Evolutionary conservation across 2,888 invertebrate genomes (phyloP).

Genomic region (Eristalis arbustorum): DNA sequence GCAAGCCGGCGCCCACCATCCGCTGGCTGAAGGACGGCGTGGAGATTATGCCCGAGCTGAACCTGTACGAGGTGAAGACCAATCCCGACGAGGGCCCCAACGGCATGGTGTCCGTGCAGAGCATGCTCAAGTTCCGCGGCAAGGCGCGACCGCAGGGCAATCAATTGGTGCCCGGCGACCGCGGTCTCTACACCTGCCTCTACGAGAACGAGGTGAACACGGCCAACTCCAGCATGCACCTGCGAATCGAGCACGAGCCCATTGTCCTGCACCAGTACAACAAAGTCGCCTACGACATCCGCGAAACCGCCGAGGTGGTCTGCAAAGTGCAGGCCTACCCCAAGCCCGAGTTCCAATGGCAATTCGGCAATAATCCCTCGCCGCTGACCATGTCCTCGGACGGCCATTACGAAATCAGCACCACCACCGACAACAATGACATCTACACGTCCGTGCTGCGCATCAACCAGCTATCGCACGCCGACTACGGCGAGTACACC

Average conservation of each 20-base stretch:
- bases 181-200: slow-evolving; percentile 92
- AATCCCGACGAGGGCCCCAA: slow-evolving; percentile 89
- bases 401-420: slow-evolving; percentile 92
- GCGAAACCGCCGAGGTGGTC: slow-evolving; percentile 91
- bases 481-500: slow-evolving; percentile 95
- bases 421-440: slow-evolving; percentile 90
- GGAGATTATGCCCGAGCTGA: slow-evolving; percentile 88
- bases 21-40: slow-evolving; percentile 93
- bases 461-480: slow-evolving; percentile 87
- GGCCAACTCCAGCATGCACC: slow-evolving; percentile 93
- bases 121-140: slow-evolving; percentile 90
- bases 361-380: slow-evolving; percentile 87
- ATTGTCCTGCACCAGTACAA: slow-evolving; percentile 91
- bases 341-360: slow-evolving; percentile 96
- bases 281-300: slow-evolving; percentile 92
- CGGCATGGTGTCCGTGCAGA: slow-evolving; percentile 90
- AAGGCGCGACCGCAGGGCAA: slow-evolving; percentile 88
- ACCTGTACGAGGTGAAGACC: slow-evolving; percentile 90
- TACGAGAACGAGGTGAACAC: slow-evolving; percentile 94
- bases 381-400: slow-evolving; percentile 90
- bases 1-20: slow-evolving; percentile 91
- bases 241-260: slow-evolving; percentile 95
- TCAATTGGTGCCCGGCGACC: slow-evolving; percentile 90
- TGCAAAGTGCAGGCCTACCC: slow-evolving; percentile 96
- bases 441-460: slow-evolving; percentile 89